These are phyloP conservation scores for Neogale vison DNA, from an alignment of 2,113 vertebrate genomes.

Conservation along the genomic window DNA sequence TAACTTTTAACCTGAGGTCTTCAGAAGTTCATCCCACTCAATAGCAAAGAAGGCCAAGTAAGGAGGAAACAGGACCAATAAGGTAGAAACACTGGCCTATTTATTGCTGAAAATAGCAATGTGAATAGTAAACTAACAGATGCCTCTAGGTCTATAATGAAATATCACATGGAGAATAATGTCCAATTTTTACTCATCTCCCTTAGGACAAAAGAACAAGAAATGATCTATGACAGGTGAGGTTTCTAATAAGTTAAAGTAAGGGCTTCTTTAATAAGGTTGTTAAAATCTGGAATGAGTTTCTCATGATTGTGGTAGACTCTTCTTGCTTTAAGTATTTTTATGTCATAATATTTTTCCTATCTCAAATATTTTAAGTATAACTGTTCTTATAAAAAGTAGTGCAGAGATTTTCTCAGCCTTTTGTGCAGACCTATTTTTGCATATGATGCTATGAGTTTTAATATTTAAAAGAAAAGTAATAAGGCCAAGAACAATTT, in stretches of 20 bases:
- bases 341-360: constrained; percentile 60
- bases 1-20: background rate
- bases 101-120: constrained; percentile 51
- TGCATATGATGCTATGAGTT: constrained; percentile 33
- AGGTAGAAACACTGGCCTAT: background rate
- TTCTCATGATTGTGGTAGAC: constrained; percentile 40
- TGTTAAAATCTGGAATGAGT: constrained; percentile 69
- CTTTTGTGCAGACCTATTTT: background rate
- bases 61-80: background rate
- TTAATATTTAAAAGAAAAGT: constrained; percentile 42
- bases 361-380: constrained; percentile 41
- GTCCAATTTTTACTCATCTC: constrained; percentile 52
- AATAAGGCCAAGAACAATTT: background rate
- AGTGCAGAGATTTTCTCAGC: background rate
- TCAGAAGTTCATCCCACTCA: background rate
- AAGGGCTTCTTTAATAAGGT: constrained; percentile 59
- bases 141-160: constrained; percentile 30
- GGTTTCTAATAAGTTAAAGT: constrained; percentile 62
- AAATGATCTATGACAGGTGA: constrained; percentile 47
- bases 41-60: background rate
- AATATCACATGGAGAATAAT: constrained; percentile 41
- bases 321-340: constrained; percentile 51
- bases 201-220: constrained; percentile 54
- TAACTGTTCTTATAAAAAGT: constrained; percentile 26
- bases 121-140: constrained; percentile 49